Evolutionary conservation across 2,888 invertebrate genomes (phyloP).

Genomic region (Drosophila infuscata): DNA sequence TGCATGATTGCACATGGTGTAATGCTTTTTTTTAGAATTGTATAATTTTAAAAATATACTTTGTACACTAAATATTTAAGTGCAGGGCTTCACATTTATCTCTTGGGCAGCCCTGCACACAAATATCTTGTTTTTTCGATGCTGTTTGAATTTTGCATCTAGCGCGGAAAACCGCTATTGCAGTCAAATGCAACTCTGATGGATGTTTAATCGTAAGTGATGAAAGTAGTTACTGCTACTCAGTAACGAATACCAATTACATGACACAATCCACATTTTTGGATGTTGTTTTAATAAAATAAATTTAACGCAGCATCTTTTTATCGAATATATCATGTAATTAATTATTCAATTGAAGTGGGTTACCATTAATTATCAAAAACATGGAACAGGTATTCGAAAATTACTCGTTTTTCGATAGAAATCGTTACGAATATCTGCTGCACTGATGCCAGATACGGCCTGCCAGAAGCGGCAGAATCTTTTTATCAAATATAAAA

Average conservation of each 20-base stretch:
- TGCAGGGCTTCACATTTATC: background rate
- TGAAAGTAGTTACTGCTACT: slow-evolving; percentile 2
- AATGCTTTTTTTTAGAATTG: background rate
- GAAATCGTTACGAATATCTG: slow-evolving; percentile 24
- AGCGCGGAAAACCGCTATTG: slow-evolving; percentile 18
- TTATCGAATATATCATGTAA: no score
- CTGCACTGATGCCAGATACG: slow-evolving; percentile 62
- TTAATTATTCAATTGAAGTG: no score
- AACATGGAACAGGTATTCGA: no score
- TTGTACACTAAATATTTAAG: no score
- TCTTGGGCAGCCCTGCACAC: background rate
- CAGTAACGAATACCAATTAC: slow-evolving; percentile 21
- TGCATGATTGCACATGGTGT: background rate
- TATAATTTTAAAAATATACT: background rate
- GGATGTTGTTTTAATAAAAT: background rate
- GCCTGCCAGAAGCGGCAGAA: slow-evolving; percentile 66
- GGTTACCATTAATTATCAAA: no score
- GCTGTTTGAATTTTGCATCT: slow-evolving; percentile 7
- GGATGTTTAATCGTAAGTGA: slow-evolving; percentile 6
- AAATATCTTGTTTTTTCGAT: background rate
- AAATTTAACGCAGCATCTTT: background rate
- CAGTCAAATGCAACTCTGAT: slow-evolving; percentile 39
- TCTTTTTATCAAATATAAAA: no score
- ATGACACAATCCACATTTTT: background rate
- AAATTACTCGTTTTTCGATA: no score